Percentiles rank a stretch among this genome's conserved stretches.
These are phyloP conservation scores for Scalopus aquaticus DNA, from an alignment of 2,113 vertebrate genomes.

Conservation along the genomic window DNA sequence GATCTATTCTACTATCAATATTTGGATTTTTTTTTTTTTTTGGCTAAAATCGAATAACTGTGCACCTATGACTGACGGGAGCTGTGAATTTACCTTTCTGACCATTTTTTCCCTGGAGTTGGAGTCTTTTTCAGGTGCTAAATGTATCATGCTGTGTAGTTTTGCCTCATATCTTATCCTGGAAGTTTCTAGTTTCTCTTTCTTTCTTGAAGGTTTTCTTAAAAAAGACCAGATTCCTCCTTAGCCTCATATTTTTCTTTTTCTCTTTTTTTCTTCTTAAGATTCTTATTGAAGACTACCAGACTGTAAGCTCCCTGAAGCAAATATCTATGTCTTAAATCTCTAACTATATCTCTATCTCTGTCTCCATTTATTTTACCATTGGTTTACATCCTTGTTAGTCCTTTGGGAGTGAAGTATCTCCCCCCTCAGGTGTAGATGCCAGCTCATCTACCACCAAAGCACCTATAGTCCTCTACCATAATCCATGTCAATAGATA, in stretches of 20 bases:
- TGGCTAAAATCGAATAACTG: background rate
- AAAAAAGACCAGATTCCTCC: background rate
- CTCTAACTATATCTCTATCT: background rate
- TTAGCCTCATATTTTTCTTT: background rate
- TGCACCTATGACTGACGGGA: background rate
- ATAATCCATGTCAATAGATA: background rate
- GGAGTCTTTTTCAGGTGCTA: background rate
- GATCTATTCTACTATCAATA: background rate
- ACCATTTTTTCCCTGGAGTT: background rate
- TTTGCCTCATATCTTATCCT: background rate
- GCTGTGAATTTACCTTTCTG: background rate
- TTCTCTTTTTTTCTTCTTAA: background rate
- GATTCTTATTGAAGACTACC: background rate
- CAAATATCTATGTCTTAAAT: background rate
- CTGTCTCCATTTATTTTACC: too few relatives aligned
- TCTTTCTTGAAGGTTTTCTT: background rate
- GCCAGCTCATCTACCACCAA: too few relatives aligned
- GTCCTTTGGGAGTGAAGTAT: too few relatives aligned
- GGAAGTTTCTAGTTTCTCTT: background rate
- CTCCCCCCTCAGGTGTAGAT: too few relatives aligned
- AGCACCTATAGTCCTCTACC: background rate
- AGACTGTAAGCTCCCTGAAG: background rate
- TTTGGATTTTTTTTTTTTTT: background rate
- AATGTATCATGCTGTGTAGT: background rate
- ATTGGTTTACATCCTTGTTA: too few relatives aligned